Evolutionary conservation across 2,113 vertebrate species (phyloP), one percentile per base, ranked within the genome.

Genomic region (Mus pahari): DNA sequence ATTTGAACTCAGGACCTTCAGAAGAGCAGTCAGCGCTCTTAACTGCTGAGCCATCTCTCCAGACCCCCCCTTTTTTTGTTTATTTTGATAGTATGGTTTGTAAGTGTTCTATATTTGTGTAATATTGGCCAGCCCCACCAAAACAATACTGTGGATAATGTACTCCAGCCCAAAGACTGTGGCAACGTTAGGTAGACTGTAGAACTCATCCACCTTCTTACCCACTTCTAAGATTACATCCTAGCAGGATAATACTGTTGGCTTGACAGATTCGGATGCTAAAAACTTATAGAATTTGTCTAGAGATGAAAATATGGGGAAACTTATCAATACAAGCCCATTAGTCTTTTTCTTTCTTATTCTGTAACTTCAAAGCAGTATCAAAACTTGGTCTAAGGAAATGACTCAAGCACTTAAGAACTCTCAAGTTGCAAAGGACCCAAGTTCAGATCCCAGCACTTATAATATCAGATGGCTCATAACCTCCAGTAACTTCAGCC

Each of bases 81-180:
- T 64, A 24, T 39, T 58, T 95, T 42, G 71, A 87, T n/a, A 64
- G 86, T 28, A 70, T 26, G 33, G n/a, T 42, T 64, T 95, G 24
- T 55, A 77, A 87, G 28, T 91, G 70, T 78, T 94, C 78, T 81
- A 26, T 73, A 39, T 90, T 45, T 95, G 24, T 93, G 26, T 92
- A 45, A 53, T 7, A 3, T 71, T 77, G 28, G 17, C 73, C 81
- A 50, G 24, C 64, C 55, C 82, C 81, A 39, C 24, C 22, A 68
- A 77, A 92, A 73, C 26, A 6, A 93, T 74, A 64, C 48, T 86
- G 11, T 73, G n/a, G n/a, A 82, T 78, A 87, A 24, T 33, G 0
- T 82, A 36, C 78, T 64, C 28, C 42, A 86, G 7, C 36, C 82
- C 66, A 71, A 33, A 42, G 36, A 90, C 6, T 36, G 3, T 87